These are phyloP conservation scores for Columba guinea DNA, from an alignment of 2,797 vertebrate species.

Conservation along the genomic window DNA sequence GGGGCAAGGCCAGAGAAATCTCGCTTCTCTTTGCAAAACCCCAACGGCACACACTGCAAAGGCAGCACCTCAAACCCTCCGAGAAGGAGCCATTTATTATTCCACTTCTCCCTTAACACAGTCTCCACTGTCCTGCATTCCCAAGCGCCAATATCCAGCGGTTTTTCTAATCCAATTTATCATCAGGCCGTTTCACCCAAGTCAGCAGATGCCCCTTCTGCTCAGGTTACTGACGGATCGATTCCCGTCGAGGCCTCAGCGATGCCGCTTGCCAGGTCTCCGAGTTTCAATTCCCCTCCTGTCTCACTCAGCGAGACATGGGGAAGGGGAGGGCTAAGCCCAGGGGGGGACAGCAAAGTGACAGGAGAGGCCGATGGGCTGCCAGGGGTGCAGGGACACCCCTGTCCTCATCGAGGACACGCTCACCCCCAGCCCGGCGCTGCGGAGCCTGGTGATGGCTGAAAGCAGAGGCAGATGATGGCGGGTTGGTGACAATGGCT, in stretches of 20 bases:
- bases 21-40: background rate
- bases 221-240: background rate
- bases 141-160: background rate
- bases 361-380: background rate
- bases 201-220: conserved; percentile 53
- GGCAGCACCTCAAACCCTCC: background rate
- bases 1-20: background rate
- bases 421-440: background rate
- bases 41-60: background rate
- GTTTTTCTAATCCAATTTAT: conserved; percentile 48
- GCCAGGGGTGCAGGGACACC: background rate
- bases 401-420: too few relatives aligned
- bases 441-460: accelerated
- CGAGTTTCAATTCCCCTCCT: background rate
- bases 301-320: background rate
- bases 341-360: background rate
- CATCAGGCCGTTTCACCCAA: background rate
- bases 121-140: background rate
- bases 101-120: background rate
- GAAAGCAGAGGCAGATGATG: background rate
- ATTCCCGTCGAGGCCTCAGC: background rate
- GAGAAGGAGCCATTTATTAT: background rate
- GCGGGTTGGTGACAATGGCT: accelerated
- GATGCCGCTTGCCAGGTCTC: background rate
- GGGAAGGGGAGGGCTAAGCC: background rate